Evolutionary conservation across 2,797 vertebrate genomes (phyloP), one percentile per base, ranked within the genome.

Genomic region (Antrozous pallidus): DNA sequence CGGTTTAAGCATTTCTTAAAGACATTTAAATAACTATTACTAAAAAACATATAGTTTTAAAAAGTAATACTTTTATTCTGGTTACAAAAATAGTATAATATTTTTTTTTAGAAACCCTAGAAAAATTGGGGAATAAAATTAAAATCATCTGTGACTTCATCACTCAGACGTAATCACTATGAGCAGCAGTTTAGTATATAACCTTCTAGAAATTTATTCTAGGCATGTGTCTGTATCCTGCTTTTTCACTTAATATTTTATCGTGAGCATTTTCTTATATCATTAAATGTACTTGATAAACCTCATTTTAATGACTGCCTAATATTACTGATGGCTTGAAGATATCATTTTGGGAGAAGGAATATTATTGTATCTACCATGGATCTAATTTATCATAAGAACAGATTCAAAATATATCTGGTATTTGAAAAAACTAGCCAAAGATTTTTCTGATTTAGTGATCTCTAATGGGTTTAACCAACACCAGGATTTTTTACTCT

Each of bases 391-490:
- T 91, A 89, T 67, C 36, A 71, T 88, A 74, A 93, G 40, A 58
- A 93, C 16, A 82, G n/a, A 90, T 92, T 92, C 40, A 92, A 95
- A 95, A 88, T 65, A 36, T 54, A 90, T 77, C 36, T 83, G 24
- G n/a, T 71, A 83, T 40, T 67, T 90, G 40, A 74, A 67, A 88
- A 88, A 83, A 81, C 1, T 63, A 87, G 10, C 65, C 51, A 94
- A 91, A 18, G 20, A 45, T 90, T 92, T 94, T 96, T 91, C 51
- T 81, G 75, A 92, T 69, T 83, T 88, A 94, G 38, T 87, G 38
- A n/a, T 69, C n/a, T 93, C 65, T 92, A 70, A 61, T 73, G 47
- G 33, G n/a, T 67, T 51, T 88, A 96, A 82, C 61, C 82, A 90
- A 63, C 51, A 71, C 63, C 36, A 51, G 47, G 5, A 88, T 82